Base-by-base conservation (phyloP, 2,888 invertebrate species). In the Parascotia fuliginaria region DNA sequence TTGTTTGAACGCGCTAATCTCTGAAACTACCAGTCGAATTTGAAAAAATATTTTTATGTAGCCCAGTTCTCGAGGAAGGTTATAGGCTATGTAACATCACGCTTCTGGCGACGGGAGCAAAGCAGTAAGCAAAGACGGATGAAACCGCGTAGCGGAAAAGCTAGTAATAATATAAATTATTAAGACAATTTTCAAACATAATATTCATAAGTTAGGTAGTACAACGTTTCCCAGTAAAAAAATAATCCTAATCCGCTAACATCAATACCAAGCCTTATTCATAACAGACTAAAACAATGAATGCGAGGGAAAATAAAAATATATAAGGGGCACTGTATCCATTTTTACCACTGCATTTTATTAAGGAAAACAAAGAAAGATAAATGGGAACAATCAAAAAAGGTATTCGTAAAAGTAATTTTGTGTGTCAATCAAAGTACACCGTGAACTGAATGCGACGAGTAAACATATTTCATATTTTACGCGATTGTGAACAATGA, bases 341-440 rank as follows among this genome's bases (percentile, higher is more conserved):
- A 34, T 61, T 68, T 69, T 48, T 69, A 70, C 50, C 67, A 39
- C 51, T 66, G 63, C 63, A 62, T 70, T 66, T 70, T 66, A 66
- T 66, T 61, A 44, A 40, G 41, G 47, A 37, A 46, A 69, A 51
- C 41, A 55, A 53, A 53, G 31, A 38, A 69, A 65, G 58, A 70
- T 70, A 65, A 66, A 65, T 66, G 48, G 11, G 27, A 52, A 46
- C 45, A 66, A 66, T 55, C 29, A 43, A 14, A 41, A 43, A 47
- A n/a, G 15, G 40, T 53, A 60, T 56, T 51, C 51, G 38, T 47
- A 50, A 47, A 12, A 48, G 53, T 55, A 65, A 55, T 40, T 65
- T 54, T 55, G 47, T 46, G n/a, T 70, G 70, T 70, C 65, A 70
- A 70, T 65, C 65, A 65, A 70, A 70, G 16, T 36, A 9, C 36